Evolutionary conservation across 1,140 invertebrate genomes (phyloP), one percentile per base, ranked within the genome.

Genomic region (Brachionus sp.): DNA sequence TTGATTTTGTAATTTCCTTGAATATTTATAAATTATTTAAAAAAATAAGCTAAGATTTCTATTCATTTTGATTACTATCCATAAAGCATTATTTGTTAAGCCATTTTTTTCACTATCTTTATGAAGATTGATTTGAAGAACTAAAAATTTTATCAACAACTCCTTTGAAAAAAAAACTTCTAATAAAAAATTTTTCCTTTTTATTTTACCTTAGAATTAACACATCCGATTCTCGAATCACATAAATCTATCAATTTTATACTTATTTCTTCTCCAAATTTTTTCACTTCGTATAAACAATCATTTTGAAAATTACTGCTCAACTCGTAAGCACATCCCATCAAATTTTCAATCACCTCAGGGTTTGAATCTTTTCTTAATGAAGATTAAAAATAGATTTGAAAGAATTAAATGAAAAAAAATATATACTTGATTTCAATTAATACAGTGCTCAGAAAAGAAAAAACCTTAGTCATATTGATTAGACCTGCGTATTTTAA

Each of bases 301-400:
- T 75, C 70, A 29, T 12, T 5, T 46, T 75, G 70, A 75, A 75
- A 75, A 75, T 46, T 75, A 3, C 25, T 25, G 23, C 70, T 25
- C 1, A 75, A 25, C 25, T 75, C 70, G 25, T 25, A 46, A 25
- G 42, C 23, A 46, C 37, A 44, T 25, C 39, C 70, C 29, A 75
- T 46, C 37, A 75, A 13, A 12, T 75, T 75, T 25, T 75, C 70
- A 46, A 75, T 75, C 3, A 75, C 12, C 1, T 75, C 70, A 46
- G 42, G 42, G 19, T 75, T 75, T 35, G 70, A 46, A 46, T 75
- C 70, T 75, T 75, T 75, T 19, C 70, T 75, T 44, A 25, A 29
- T 7, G 3, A 46, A 5, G 25, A 25, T 19, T 29, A 1, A 35
- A 75, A 46, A 50, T 46, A 4, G 12, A 39, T 13, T 7, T 3